These are phyloP conservation scores for Epinephelus moara DNA, from an alignment of 2,113 vertebrate genomes.

Conservation along the genomic window DNA sequence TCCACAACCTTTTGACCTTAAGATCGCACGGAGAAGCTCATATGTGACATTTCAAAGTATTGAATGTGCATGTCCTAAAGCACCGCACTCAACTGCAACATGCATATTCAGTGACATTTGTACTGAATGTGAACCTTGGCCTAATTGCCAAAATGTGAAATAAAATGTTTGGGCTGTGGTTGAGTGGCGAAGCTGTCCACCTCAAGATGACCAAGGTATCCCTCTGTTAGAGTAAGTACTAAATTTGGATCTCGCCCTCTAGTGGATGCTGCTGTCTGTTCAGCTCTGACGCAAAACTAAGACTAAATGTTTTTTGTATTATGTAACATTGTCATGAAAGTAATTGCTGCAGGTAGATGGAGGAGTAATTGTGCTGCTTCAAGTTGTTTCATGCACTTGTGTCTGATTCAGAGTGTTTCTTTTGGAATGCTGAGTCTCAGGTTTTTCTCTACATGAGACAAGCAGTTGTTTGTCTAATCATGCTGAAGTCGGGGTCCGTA, in stretches of 20 bases:
- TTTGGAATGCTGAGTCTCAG: slow-evolving; percentile 8
- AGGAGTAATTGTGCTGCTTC: neutral
- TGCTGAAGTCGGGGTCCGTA: slow-evolving; percentile 15
- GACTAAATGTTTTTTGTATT: neutral
- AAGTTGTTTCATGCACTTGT: slow-evolving; percentile 8
- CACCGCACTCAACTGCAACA: neutral
- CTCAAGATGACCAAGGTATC: neutral
- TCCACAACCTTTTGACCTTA: neutral
- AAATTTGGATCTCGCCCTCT: slow-evolving; percentile 16
- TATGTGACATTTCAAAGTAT: neutral
- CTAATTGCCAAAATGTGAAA: neutral
- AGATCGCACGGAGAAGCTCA: slow-evolving; percentile 5
- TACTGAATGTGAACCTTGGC: neutral
- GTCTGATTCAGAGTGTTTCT: neutral
- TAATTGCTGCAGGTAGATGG: neutral
- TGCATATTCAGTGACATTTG: neutral
- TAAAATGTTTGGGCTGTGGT: neutral
- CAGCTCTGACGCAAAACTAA: neutral
- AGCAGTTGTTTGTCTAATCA: slow-evolving; percentile 29
- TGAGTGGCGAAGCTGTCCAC: neutral
- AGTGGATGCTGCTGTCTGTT: slow-evolving; percentile 9
- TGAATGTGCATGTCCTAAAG: neutral
- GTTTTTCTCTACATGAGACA: neutral
- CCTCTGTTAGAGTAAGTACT: neutral
- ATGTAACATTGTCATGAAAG: neutral